Percentiles rank a stretch among this genome's conserved stretches.
Evolutionary conservation across 92 coral and sea anemone genomes (phyloP).

Genomic region (Epizoanthus illoricatus): DNA sequence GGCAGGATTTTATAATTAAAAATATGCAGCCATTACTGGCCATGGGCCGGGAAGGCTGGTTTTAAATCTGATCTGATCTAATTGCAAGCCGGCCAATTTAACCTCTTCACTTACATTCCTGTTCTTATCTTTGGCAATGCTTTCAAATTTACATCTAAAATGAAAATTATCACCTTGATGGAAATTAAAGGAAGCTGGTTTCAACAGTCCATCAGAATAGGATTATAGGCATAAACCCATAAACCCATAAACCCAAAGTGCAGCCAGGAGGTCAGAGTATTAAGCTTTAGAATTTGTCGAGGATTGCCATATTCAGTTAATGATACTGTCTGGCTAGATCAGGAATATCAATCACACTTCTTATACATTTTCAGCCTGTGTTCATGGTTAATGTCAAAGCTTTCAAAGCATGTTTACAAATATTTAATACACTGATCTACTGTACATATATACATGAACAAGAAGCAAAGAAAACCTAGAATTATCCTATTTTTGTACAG

Average conservation of each 20-base stretch:
- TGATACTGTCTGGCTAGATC: not conserved
- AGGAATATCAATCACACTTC: not conserved
- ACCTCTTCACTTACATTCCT: too few relatives aligned
- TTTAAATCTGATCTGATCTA: too few relatives aligned
- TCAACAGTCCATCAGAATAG: not conserved
- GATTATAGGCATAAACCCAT: not conserved
- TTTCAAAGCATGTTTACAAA: not conserved
- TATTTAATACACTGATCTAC: not conserved
- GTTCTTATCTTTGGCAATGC: not conserved
- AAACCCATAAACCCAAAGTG: not conserved
- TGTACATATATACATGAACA: too few relatives aligned
- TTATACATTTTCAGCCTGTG: conserved; percentile 10
- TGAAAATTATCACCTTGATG: not conserved
- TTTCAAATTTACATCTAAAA: not conserved
- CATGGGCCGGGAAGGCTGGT: too few relatives aligned
- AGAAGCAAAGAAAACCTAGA: too few relatives aligned
- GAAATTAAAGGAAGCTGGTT: not conserved
- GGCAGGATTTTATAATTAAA: too few relatives aligned
- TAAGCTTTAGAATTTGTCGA: too few relatives aligned
- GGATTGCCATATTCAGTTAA: not conserved
- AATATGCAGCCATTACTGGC: too few relatives aligned
- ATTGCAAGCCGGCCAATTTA: too few relatives aligned
- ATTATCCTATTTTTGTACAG: too few relatives aligned
- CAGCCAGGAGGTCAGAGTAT: too few relatives aligned
- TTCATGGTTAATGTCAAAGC: not conserved